These are phyloP conservation scores for Corydoras maculifer DNA, from an alignment of 2,113 vertebrate genomes.

Conservation along the genomic window DNA sequence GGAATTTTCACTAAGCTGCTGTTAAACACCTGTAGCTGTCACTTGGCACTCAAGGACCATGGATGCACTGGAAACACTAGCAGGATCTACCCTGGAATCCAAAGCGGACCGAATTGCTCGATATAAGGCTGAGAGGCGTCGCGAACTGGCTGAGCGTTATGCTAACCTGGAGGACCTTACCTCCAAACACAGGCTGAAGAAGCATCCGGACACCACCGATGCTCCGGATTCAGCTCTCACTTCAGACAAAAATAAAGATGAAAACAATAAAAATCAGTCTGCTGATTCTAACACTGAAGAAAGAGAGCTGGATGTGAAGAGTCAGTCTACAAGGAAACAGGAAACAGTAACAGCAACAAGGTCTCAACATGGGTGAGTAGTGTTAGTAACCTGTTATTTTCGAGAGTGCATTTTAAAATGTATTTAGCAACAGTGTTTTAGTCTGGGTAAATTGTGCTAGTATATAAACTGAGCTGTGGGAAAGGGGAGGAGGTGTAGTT, in stretches of 20 bases:
- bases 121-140: conserved; percentile 89
- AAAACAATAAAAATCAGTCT: background rate
- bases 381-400: background rate
- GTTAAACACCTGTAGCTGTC: background rate
- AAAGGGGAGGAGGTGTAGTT: no score
- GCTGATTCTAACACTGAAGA: background rate
- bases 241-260: background rate
- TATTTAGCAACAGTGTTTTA: conserved; percentile 13
- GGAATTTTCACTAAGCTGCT: background rate
- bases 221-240: background rate
- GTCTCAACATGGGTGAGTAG: conserved; percentile 17
- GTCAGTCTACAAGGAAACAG: background rate
- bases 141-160: conserved; percentile 88
- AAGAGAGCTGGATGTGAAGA: background rate
- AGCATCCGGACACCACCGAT: background rate
- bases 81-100: conserved; percentile 71
- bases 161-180: background rate
- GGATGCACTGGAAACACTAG: conserved; percentile 10
- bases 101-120: conserved; percentile 90
- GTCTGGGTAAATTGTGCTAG: conserved; percentile 34
- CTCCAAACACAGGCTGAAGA: background rate
- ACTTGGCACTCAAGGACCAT: background rate
- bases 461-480: conserved; percentile 28
- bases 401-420: no score
- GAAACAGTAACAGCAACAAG: background rate